Percentiles rank a stretch among this genome's conserved stretches.
phyloP scores from a whole-genome alignment of 2,888 invertebrate species.

The Eupithecia subfuscata region DNA sequence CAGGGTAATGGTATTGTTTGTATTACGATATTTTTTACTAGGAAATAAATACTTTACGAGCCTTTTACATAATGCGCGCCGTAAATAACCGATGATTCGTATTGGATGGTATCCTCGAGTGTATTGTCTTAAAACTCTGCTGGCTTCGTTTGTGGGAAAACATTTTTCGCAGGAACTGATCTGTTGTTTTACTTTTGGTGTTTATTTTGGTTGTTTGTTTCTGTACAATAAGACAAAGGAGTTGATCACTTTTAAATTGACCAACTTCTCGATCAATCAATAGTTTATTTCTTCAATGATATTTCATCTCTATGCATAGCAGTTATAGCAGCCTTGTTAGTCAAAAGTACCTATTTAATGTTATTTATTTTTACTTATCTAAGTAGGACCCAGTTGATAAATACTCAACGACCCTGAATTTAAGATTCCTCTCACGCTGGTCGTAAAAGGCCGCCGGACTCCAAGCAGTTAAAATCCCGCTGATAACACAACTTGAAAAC shows the following conservation, averaged over 20 bases:
- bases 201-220: background rate
- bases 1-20: constrained; percentile 57
- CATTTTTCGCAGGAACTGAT: background rate
- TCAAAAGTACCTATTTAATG: background rate
- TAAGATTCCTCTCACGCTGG: background rate
- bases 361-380: background rate
- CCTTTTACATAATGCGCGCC: constrained; percentile 45
- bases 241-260: no score
- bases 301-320: background rate
- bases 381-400: background rate
- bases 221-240: background rate
- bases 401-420: background rate
- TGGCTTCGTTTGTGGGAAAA: background rate
- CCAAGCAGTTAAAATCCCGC: constrained; percentile 1
- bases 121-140: constrained; percentile 30
- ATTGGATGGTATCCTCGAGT: constrained; percentile 26
- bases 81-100: constrained; percentile 43
- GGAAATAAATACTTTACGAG: constrained; percentile 65
- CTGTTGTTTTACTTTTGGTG: background rate
- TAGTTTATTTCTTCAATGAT: background rate
- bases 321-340: background rate
- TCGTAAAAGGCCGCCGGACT: background rate
- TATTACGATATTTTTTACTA: constrained; percentile 59
- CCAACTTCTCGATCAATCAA: no score
- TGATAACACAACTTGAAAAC: constrained; percentile 3